Evolutionary conservation across 2,888 invertebrate genomes (phyloP).

Genomic region (Autographa pulchrina): DNA sequence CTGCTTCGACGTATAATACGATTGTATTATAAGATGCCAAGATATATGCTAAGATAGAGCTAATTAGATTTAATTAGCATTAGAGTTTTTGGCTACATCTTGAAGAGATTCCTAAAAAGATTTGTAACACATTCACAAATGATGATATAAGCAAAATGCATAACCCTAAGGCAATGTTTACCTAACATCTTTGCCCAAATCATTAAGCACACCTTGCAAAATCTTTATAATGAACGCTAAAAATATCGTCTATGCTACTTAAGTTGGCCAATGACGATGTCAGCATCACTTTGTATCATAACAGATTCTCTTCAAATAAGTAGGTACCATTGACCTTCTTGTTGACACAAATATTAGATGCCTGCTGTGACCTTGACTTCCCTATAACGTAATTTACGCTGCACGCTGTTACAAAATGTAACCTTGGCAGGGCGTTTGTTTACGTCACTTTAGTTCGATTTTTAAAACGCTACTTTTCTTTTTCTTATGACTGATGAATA

Average conservation of each 20-base stretch:
- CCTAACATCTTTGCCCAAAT: slow-evolving; percentile 1
- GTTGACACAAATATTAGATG: slow-evolving; percentile 5
- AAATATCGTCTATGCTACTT: not conserved
- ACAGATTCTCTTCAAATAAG: slow-evolving; percentile 12
- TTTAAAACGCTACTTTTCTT: slow-evolving; percentile 16
- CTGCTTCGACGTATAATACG: too few relatives aligned
- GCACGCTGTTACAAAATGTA: slow-evolving; percentile 30
- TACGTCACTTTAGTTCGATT: slow-evolving; percentile 32
- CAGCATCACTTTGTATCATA: not conserved
- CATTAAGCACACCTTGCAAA: slow-evolving; percentile 7
- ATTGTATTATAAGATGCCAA: too few relatives aligned
- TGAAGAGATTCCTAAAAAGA: too few relatives aligned
- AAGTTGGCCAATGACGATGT: not conserved
- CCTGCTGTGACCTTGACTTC: slow-evolving; percentile 23
- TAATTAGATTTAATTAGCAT: too few relatives aligned
- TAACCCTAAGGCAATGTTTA: not conserved
- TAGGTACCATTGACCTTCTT: slow-evolving; percentile 26
- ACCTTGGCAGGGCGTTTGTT: slow-evolving; percentile 42
- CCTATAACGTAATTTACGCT: slow-evolving; percentile 18
- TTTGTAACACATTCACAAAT: too few relatives aligned
- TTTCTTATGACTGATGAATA: not conserved
- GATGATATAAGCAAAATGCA: not conserved
- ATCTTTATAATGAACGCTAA: slow-evolving; percentile 15
- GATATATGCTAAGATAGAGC: too few relatives aligned
- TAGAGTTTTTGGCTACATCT: too few relatives aligned